Conservation (phyloP, 2,888 invertebrate species). For the Hypolimnas misippus region DNA sequence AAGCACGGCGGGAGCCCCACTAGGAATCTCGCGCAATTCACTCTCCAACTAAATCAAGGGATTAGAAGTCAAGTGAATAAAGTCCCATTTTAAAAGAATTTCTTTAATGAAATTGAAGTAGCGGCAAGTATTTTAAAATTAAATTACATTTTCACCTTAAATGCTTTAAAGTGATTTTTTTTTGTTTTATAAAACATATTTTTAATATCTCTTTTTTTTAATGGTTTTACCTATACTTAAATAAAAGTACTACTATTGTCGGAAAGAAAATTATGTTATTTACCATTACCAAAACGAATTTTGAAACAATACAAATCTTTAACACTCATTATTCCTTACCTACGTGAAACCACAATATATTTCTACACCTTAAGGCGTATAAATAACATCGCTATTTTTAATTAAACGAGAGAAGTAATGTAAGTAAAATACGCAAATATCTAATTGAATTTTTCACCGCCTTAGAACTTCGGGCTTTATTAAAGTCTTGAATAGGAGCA, state of each 20-base stretch:
- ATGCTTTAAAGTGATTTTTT: constrained; percentile 3
- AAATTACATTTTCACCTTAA: constrained; percentile 14
- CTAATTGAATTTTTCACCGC: constrained; percentile 40
- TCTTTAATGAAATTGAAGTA: constrained; percentile 29
- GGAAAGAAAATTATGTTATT: not conserved
- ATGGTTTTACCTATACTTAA: constrained; percentile 15
- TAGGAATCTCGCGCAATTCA: constrained; percentile 29
- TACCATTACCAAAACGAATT: not conserved
- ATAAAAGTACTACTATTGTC: not conserved
- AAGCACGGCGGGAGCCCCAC: constrained; percentile 25
- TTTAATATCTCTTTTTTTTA: too few relatives aligned
- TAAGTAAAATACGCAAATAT: constrained; percentile 32
- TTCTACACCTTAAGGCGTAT: not conserved
- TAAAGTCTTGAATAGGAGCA: constrained; percentile 39
- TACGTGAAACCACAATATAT: not conserved
- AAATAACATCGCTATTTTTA: not conserved
- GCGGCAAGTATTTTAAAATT: constrained; percentile 17
- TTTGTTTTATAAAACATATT: not conserved
- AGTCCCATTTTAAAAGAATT: constrained; percentile 29
- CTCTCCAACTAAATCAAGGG: constrained; percentile 25
- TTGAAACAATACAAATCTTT: not conserved
- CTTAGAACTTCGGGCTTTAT: constrained; percentile 38
- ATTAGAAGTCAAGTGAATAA: constrained; percentile 34
- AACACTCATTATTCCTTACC: not conserved
- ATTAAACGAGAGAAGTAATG: not conserved